phyloP scores from a whole-genome alignment of 1,140 invertebrate genomes.

The Thereuonema tuberculata region DNA sequence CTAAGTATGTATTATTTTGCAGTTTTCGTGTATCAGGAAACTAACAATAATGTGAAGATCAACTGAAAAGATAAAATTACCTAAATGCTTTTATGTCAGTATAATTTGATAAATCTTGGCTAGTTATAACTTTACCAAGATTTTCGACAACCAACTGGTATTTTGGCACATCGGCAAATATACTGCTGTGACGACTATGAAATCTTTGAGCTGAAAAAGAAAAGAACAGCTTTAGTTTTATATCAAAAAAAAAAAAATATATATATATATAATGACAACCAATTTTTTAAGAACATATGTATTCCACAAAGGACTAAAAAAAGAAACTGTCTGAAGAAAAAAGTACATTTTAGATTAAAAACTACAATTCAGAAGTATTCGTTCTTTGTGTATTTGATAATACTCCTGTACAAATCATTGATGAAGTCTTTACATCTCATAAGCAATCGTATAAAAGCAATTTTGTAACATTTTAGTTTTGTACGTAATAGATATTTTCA shows the following conservation, averaged over 20 bases:
- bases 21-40: too few species aligned
- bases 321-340: not conserved
- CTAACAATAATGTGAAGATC: too few species aligned
- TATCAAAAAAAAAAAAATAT: not conserved
- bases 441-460: too few species aligned
- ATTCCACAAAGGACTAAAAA: not conserved
- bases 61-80: too few species aligned
- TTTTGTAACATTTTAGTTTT: too few species aligned
- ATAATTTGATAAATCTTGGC: not conserved
- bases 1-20: too few species aligned
- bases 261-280: not conserved
- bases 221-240: too few species aligned
- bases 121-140: constrained; percentile 2
- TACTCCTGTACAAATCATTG: too few species aligned
- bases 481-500: too few species aligned
- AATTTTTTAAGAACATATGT: not conserved
- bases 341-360: constrained; percentile 13
- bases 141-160: constrained; percentile 8
- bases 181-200: not conserved
- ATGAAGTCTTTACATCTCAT: too few species aligned
- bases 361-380: too few species aligned
- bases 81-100: constrained; percentile 6
- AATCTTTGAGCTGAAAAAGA: constrained; percentile 21
- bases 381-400: too few species aligned
- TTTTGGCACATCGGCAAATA: constrained; percentile 4